These are phyloP conservation scores for Dinoponera quadriceps DNA, from an alignment of 1,140 invertebrate genomes.

Conservation along the genomic window DNA sequence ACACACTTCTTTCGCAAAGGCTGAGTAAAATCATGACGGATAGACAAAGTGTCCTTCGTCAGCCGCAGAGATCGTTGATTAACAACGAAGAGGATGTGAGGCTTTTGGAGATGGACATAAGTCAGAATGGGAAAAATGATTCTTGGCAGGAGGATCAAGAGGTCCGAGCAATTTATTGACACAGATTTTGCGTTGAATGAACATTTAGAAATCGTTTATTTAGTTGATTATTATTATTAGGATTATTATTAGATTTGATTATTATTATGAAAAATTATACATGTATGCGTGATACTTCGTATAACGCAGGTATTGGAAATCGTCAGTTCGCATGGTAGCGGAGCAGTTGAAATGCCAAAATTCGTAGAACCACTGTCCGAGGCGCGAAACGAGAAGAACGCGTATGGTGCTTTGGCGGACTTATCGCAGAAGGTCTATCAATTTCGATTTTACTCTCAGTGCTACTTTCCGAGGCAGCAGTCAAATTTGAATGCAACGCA, in stretches of 20 bases:
- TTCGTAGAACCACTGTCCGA: conserved; percentile 58
- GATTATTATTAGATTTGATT: no score
- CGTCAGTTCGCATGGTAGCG: conserved; percentile 62
- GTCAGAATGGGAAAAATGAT: conserved; percentile 83
- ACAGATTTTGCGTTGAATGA: neutral
- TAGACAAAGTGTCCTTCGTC: conserved; percentile 74
- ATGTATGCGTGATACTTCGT: conserved; percentile 26
- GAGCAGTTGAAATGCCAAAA: conserved; percentile 63
- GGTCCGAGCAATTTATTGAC: conserved; percentile 74
- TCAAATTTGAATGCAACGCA: conserved; percentile 46
- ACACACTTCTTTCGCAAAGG: conserved; percentile 77
- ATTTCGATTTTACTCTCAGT: conserved; percentile 88
- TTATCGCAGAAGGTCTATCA: conserved; percentile 88
- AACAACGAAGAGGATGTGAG: conserved; percentile 74
- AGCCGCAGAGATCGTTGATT: conserved; percentile 65
- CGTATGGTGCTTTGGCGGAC: conserved; percentile 84
- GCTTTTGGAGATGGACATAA: conserved; percentile 69
- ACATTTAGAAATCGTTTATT: neutral
- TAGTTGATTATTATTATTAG: no score
- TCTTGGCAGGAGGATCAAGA: conserved; percentile 86
- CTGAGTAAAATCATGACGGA: conserved; percentile 81
- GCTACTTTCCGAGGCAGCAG: conserved; percentile 74
- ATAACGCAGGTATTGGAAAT: conserved; percentile 78
- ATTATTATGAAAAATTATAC: no score
- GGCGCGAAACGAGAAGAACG: conserved; percentile 64